Evolutionary conservation across 2,888 invertebrate species (phyloP).

Genomic region (Griposia aprilina): DNA sequence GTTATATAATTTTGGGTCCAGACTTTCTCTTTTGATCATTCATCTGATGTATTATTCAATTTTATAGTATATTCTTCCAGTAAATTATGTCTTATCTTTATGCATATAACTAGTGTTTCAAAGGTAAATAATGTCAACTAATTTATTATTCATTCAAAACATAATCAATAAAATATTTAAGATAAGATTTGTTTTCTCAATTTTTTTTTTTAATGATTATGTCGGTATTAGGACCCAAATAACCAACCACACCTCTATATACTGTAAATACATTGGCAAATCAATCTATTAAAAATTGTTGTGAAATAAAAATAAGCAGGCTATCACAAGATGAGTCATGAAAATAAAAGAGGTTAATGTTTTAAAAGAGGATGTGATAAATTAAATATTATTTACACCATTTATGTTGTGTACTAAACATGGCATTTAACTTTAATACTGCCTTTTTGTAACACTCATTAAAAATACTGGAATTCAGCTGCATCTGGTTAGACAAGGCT

Average conservation of each 20-base stretch:
- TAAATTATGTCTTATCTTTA: neutral
- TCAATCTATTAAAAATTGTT: neutral
- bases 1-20: constrained; percentile 72
- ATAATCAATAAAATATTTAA: neutral
- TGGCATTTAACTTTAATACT: neutral
- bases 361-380: neutral
- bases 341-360: neutral
- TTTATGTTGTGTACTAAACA: neutral
- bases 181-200: neutral
- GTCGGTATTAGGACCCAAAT: neutral
- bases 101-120: neutral
- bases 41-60: constrained; percentile 8
- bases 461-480: no score
- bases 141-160: neutral
- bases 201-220: constrained; percentile 1
- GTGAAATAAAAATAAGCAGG: constrained; percentile 18
- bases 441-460: neutral
- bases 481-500: no score
- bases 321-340: constrained; percentile 24
- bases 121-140: constrained; percentile 18
- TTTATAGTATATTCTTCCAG: constrained; percentile 2
- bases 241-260: neutral
- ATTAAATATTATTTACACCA: neutral
- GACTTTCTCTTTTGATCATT: constrained; percentile 66
- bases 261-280: constrained; percentile 5